Conservation (phyloP, 2,797 vertebrate species). For the Spondyliosoma cantharus region DNA sequence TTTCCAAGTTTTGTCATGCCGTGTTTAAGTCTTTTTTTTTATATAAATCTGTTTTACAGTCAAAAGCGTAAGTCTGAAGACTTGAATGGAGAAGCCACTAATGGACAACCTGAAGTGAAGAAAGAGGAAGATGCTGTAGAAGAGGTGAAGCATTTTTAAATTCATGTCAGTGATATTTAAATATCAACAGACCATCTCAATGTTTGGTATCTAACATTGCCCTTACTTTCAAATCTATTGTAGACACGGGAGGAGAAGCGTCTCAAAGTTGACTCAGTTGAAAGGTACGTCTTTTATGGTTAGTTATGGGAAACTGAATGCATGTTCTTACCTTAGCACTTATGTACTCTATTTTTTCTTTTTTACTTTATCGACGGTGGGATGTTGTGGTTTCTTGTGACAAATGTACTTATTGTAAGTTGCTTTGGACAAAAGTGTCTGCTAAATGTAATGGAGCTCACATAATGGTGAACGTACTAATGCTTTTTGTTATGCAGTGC, state of each 20-base stretch:
- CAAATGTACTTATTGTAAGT: too few species aligned
- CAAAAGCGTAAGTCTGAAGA: slow-evolving; percentile 92
- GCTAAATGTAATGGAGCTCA: neutral
- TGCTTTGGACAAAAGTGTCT: too few species aligned
- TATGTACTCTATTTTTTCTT: too few species aligned
- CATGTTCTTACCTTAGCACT: too few species aligned
- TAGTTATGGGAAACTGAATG: too few species aligned
- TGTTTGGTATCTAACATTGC: neutral
- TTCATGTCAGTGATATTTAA: neutral
- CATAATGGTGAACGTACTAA: neutral
- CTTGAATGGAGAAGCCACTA: slow-evolving; percentile 81
- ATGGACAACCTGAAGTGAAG: slow-evolving; percentile 75
- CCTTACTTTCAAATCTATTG: slow-evolving; percentile 4
- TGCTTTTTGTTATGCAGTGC: slow-evolving; percentile 67
- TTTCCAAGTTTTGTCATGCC: neutral
- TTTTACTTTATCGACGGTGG: too few species aligned
- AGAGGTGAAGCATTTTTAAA: slow-evolving; percentile 56
- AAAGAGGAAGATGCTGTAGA: slow-evolving; percentile 75
- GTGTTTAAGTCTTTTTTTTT: neutral
- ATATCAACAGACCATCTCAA: neutral
- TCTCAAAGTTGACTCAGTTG: slow-evolving; percentile 87
- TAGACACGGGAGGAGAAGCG: slow-evolving; percentile 91
- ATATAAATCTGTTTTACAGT: slow-evolving; percentile 66
- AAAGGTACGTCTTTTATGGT: slow-evolving; percentile 81
- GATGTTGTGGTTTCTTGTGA: too few species aligned